Conservation (phyloP, 64 coral and sea anemone genomes). For the Catalaphyllia jardinei region DNA sequence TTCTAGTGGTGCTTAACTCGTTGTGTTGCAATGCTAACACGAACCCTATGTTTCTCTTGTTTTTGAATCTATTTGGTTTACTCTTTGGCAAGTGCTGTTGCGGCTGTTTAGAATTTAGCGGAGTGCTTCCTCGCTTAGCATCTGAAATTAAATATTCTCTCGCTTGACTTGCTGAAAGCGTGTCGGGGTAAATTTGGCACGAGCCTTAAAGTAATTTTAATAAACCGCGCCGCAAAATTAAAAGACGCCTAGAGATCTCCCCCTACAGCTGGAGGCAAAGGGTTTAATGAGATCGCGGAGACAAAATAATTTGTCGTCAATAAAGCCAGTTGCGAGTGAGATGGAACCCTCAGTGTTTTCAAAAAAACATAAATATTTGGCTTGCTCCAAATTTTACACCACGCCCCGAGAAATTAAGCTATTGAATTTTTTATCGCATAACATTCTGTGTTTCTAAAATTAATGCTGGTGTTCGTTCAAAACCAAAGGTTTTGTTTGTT, state of each 20-base stretch:
- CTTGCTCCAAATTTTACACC: constrained; percentile 38
- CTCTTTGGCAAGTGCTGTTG: constrained; percentile 18
- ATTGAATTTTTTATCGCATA: constrained; percentile 67
- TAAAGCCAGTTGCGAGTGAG: constrained; percentile 10
- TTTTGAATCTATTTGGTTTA: constrained; percentile 36
- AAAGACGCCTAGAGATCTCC: constrained; percentile 4
- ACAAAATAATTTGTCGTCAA: constrained; percentile 41
- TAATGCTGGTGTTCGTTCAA: constrained; percentile 47
- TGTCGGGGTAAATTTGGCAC: constrained; percentile 25
- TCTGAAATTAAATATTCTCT: constrained; percentile 35
- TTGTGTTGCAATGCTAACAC: neutral
- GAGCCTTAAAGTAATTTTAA: constrained; percentile 4
- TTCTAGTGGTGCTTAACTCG: neutral
- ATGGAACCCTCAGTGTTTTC: constrained; percentile 25
- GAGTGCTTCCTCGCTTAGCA: neutral
- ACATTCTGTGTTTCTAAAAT: constrained; percentile 65
- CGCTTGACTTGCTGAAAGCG: neutral
- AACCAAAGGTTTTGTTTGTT: constrained; percentile 52
- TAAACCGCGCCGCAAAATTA: constrained; percentile 35
- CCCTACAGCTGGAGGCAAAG: constrained; percentile 27
- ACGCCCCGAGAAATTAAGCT: constrained; percentile 44
- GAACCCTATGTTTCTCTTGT: constrained; percentile 14
- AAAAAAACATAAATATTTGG: constrained; percentile 46
- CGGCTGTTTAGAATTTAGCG: neutral
- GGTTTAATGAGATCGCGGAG: constrained; percentile 38